Base-by-base conservation (phyloP, 2,888 invertebrate genomes). In the Sphaerophoria taeniata region DNA sequence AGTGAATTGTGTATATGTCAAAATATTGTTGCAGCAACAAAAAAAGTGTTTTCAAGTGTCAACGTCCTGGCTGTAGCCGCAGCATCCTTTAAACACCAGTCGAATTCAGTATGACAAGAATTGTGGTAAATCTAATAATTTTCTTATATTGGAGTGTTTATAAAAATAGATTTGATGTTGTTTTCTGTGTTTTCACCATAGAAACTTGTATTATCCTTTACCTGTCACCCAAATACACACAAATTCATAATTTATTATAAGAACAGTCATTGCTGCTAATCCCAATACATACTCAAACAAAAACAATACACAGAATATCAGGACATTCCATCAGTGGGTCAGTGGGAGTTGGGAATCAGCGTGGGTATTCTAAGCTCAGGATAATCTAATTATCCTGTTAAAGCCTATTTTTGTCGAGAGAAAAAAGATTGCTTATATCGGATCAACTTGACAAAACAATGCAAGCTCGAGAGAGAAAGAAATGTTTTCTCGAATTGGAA, bases 71-170 rank as follows among this genome's bases (percentile, higher is more conserved):
- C 43, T 53, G 63, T 58, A 67, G 63, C 58, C 36, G 24, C 63
- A 69, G 39, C 73, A 51, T 65, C 49, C 14, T 16, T 39, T 12
- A 39, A 36, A 39, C 49, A 60, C 16, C 65, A 56, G 55, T 7
- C 24, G 24, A 24, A 63, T 31, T 45, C 70, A 71, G 65, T 76
- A 85, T 80, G 85, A 85, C 80, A 43, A 85, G 81, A 65, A 81
- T 80, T 58, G 77, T 80, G 85, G 85, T 85, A 85, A 55, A 70
- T 39, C 6, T 39, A 7, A 5, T 70, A n/a, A 31, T 33, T 33
- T 7, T 61, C 70, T n/a, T 55, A 33, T n/a, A 0, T 24, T 60
- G 55, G 6, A 24, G 12, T 58, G 24, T 5, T 33, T 24, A 16
- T 6, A 49, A n/a, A 16, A 1, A 24, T 43, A 34, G 24, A 51